Percentiles rank a stretch among this genome's conserved stretches.
These are phyloP conservation scores for Wasmannia auropunctata DNA, from an alignment of 1,140 invertebrate species.

Conservation along the genomic window DNA sequence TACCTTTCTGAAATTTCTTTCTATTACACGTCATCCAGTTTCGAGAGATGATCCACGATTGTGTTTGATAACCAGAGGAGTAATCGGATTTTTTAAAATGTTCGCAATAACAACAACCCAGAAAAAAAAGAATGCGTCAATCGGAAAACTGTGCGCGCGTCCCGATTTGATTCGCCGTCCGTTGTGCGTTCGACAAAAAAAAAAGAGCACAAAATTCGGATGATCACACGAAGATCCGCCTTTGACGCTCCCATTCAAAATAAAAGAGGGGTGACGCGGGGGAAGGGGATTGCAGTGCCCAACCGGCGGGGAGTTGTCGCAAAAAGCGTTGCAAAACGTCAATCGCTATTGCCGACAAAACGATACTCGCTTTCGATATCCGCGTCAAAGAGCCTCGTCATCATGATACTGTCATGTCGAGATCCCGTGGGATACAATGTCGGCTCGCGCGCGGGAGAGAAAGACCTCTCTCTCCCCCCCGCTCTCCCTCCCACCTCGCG, in stretches of 20 bases:
- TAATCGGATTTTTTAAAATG: constrained; percentile 27
- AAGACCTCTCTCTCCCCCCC: background rate
- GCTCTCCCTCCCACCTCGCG: no score
- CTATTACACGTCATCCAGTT: background rate
- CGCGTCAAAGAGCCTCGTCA: constrained; percentile 43
- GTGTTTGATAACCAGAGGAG: background rate
- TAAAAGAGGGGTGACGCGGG: background rate
- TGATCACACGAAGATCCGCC: constrained; percentile 28
- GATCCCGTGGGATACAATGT: constrained; percentile 10
- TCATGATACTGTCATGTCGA: constrained; percentile 49
- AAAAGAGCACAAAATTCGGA: constrained; percentile 17
- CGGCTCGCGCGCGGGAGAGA: background rate
- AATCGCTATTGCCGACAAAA: constrained; percentile 44
- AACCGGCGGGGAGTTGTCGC: constrained; percentile 15
- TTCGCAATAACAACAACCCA: constrained; percentile 10
- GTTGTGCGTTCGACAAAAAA: background rate
- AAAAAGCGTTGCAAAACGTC: constrained; percentile 43
- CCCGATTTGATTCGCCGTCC: background rate
- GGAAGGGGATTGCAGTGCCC: background rate
- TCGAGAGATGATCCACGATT: background rate
- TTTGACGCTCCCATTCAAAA: constrained; percentile 36
- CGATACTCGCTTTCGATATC: constrained; percentile 33
- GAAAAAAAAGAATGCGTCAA: background rate
- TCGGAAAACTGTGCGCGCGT: background rate
- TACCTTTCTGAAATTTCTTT: background rate